Conservation (phyloP, 2,888 invertebrate genomes). For the Tridacna gigas region DNA sequence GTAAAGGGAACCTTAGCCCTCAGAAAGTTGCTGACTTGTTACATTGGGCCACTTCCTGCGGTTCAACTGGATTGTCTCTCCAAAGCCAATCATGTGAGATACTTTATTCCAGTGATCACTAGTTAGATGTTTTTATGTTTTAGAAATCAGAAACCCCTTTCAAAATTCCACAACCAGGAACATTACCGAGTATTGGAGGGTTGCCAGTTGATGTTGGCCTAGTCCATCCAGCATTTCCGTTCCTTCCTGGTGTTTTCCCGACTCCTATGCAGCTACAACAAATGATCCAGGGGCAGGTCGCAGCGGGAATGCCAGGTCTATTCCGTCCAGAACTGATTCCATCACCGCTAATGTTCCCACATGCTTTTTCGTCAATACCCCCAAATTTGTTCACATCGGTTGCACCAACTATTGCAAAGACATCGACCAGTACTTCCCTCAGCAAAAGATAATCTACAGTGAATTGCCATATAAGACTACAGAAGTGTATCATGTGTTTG, state of each 20-base stretch:
- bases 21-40: too few relatives aligned
- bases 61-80: too few relatives aligned
- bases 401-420: conserved; percentile 38
- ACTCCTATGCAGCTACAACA: conserved; percentile 64
- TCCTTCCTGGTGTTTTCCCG: conserved; percentile 61
- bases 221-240: conserved; percentile 60
- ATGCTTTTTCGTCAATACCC: conserved; percentile 37
- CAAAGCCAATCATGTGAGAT: too few relatives aligned
- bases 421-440: conserved; percentile 18
- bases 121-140: not conserved
- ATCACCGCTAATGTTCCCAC: conserved; percentile 53
- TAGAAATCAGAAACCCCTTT: conserved; percentile 29
- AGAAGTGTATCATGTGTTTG: too few relatives aligned
- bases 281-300: conserved; percentile 66
- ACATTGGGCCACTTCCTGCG: too few relatives aligned
- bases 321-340: conserved; percentile 48
- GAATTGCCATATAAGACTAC: not conserved
- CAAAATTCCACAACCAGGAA: conserved; percentile 23
- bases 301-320: conserved; percentile 52
- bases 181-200: conserved; percentile 47
- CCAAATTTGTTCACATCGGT: conserved; percentile 44
- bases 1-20: too few relatives aligned
- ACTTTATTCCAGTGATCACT: too few relatives aligned
- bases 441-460: conserved; percentile 11
- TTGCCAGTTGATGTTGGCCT: conserved; percentile 56